A percentile compares a stretch with the other conserved stretches of the same genome.
These are phyloP conservation scores for Ephestia elutella DNA, from an alignment of 1,140 invertebrate genomes.

Conservation along the genomic window DNA sequence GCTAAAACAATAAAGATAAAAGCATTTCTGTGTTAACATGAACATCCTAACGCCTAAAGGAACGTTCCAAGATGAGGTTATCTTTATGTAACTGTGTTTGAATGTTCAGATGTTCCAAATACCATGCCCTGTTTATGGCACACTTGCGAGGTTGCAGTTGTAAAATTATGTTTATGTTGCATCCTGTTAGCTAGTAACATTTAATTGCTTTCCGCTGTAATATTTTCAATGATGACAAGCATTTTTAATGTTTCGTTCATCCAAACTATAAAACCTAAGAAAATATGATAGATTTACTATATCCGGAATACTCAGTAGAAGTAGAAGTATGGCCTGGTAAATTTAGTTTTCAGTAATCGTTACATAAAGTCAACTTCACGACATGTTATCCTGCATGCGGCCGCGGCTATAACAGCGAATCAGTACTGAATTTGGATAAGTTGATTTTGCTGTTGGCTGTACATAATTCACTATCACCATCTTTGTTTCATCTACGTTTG, in stretches of 20 bases:
- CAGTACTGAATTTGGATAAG: not conserved
- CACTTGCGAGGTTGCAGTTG: not conserved
- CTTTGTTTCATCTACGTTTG: not conserved
- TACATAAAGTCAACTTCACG: no score
- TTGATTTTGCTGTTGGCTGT: not conserved
- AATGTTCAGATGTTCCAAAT: not conserved
- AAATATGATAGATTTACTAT: no score
- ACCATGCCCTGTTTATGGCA: not conserved
- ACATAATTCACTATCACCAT: no score
- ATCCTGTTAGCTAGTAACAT: not conserved
- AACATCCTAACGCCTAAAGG: slow-evolving; percentile 1
- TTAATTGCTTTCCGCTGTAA: not conserved
- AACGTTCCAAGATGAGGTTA: not conserved
- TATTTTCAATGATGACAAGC: no score
- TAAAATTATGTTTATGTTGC: not conserved
- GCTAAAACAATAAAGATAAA: slow-evolving; percentile 1
- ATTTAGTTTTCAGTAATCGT: no score
- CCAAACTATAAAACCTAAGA: no score
- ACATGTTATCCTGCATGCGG: no score
- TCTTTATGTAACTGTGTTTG: slow-evolving; percentile 1
- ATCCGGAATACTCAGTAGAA: no score
- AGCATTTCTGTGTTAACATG: not conserved
- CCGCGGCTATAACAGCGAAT: no score
- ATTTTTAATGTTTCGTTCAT: no score
- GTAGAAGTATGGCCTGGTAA: no score